Conservation (phyloP, 2,888 invertebrate species). For the Erebia ligea region DNA sequence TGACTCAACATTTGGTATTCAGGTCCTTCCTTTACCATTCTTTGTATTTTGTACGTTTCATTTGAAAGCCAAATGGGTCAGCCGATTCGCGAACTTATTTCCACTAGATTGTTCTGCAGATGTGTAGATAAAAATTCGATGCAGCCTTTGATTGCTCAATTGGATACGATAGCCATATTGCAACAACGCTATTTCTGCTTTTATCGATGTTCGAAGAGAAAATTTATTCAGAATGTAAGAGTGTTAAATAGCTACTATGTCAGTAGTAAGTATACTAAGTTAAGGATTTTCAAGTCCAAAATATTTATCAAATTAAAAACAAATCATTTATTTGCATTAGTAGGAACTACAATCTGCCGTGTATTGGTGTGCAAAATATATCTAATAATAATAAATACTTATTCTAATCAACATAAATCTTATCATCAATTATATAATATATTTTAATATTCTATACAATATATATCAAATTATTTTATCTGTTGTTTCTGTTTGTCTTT, state of each 20-base stretch:
- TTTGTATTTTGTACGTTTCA: conserved; percentile 69
- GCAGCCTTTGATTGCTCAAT: conserved; percentile 36
- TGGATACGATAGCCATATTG: conserved; percentile 24
- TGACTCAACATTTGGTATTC: conserved; percentile 70
- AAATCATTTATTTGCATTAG: no score
- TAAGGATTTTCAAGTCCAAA: no score
- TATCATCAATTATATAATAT: no score
- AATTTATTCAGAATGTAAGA: not conserved
- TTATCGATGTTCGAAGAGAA: not conserved
- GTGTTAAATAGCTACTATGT: not conserved
- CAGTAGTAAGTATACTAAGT: no score
- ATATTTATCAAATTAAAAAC: no score
- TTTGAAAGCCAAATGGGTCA: conserved; percentile 76
- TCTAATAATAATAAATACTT: no score
- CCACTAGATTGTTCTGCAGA: conserved; percentile 50
- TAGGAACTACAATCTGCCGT: no score
- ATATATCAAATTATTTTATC: no score
- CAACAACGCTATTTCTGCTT: conserved; percentile 16
- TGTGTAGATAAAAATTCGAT: conserved; percentile 37
- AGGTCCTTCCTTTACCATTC: conserved; percentile 61
- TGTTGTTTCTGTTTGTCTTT: no score
- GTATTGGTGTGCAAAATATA: no score
- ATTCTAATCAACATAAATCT: no score
- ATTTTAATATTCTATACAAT: no score
- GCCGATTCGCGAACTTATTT: conserved; percentile 58